Evolutionary conservation across 2,797 vertebrate species (phyloP), one percentile per base, ranked within the genome.

Genomic region (Brachymystax lenok): DNA sequence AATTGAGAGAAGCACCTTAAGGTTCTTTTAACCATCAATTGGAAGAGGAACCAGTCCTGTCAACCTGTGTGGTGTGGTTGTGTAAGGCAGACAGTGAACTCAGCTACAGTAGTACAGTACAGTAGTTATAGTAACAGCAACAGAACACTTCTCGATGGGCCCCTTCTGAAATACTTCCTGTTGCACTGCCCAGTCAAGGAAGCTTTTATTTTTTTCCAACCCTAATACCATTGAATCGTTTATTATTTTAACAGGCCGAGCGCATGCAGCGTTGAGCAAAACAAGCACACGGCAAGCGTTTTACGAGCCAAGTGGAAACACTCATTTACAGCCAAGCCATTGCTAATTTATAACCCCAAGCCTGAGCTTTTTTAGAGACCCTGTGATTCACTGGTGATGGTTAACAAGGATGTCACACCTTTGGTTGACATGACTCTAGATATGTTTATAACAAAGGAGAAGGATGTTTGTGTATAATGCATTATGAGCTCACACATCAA

Each of bases 261-360:
- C 88, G 83, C 88, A 91, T 84, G 90, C 88, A 85, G 84, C 40
- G 79, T 84, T 74, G 90, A 91, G 90, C 84, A 92, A 94, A 94
- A 93, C 92, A 93, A 92, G 89, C 89, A 80, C 89, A 89, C 84
- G 83, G 88, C 90, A 88, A 90, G 85, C 83, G 77, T 91, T 94
- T 93, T 93, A 94, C 83, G 86, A 91, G 90, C 82, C 83, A 84
- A 92, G 85, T 94, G 92, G 93, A 94, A 94, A 94, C 84, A 88
- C 84, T 89, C 82, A 85, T 90, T 93, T 92, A 92, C 87, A 90
- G 92, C 92, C 93, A 91, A 91, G 87, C 85, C 83, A 80, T 81
- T 83, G 86, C 83, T 92, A 90, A 92, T 93, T 92, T 92, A 93
- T 91, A 77, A 88, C 84, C 52, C 86, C 40, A 71, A 85, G 82